These are phyloP conservation scores for Diarsia brunnea DNA, from an alignment of 2,888 invertebrate species.

Conservation along the genomic window DNA sequence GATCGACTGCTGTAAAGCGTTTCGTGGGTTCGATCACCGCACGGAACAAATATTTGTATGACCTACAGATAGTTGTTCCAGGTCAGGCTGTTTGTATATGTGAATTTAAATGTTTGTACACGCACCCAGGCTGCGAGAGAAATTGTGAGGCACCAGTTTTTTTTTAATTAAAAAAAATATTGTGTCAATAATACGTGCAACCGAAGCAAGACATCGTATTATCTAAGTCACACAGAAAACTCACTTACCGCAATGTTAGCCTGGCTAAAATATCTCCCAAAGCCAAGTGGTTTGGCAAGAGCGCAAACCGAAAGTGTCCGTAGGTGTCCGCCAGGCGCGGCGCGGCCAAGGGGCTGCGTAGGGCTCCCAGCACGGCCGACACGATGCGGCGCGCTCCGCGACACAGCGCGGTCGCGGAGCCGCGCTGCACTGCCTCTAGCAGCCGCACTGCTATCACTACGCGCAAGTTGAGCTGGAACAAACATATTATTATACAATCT, in stretches of 20 bases:
- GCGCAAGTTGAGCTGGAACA: constrained; percentile 76
- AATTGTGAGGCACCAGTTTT: too few species aligned
- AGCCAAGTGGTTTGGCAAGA: constrained; percentile 81
- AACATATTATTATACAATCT: background rate
- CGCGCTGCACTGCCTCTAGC: constrained; percentile 87
- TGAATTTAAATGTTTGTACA: too few species aligned
- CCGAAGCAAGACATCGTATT: background rate
- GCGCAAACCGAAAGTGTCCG: constrained; percentile 89
- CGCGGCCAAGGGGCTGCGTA: constrained; percentile 95
- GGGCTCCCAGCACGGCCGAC: constrained; percentile 90
- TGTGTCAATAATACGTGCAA: too few species aligned
- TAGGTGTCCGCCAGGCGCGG: constrained; percentile 89
- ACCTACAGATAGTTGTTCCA: too few species aligned
- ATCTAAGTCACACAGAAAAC: background rate
- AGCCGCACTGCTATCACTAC: constrained; percentile 82
- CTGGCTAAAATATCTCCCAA: constrained; percentile 92
- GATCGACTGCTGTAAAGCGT: too few species aligned
- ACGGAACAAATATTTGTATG: too few species aligned
- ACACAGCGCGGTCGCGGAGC: constrained; percentile 85
- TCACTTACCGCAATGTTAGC: constrained; percentile 92
- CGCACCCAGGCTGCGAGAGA: too few species aligned
- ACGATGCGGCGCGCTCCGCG: constrained; percentile 76
- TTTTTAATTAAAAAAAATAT: too few species aligned
- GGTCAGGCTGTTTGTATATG: too few species aligned
- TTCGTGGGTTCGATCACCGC: too few species aligned